Evolutionary conservation across 2,888 invertebrate genomes (phyloP).

Genomic region (Synergus umbraculus): DNA sequence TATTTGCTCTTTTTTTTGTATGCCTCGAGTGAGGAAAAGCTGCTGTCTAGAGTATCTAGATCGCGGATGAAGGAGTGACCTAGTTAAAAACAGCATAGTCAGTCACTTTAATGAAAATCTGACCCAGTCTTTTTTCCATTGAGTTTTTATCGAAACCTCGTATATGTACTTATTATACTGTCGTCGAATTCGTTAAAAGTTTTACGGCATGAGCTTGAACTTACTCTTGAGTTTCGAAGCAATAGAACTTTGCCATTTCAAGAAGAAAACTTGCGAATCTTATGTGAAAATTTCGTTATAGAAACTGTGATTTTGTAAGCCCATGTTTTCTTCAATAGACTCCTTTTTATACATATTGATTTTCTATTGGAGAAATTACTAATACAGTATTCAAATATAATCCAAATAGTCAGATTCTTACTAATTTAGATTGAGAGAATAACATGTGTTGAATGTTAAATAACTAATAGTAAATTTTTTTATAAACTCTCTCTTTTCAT

Average conservation of each 20-base stretch:
- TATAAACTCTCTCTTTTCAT: too few relatives aligned
- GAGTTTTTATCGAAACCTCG: slow-evolving; percentile 7
- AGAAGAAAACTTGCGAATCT: not conserved
- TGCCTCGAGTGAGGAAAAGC: not conserved
- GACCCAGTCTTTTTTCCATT: not conserved
- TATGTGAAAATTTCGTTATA: not conserved
- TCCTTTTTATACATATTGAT: not conserved
- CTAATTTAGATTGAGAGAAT: too few relatives aligned
- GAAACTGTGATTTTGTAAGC: not conserved
- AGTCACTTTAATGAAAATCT: slow-evolving; percentile 31
- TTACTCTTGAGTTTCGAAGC: not conserved
- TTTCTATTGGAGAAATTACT: not conserved
- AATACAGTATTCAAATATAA: too few relatives aligned
- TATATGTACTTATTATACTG: not conserved
- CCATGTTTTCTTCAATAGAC: not conserved
- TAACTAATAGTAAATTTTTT: too few relatives aligned
- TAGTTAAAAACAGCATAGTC: slow-evolving; percentile 8
- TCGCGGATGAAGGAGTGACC: slow-evolving; percentile 4
- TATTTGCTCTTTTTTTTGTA: not conserved
- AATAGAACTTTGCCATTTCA: not conserved
- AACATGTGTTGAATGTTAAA: too few relatives aligned
- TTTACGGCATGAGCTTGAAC: not conserved
- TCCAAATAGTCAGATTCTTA: too few relatives aligned
- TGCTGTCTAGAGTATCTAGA: not conserved
- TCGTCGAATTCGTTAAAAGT: slow-evolving; percentile 15